These are phyloP conservation scores for Taenioides sp. DNA, from an alignment of 2,797 vertebrate genomes.

Conservation along the genomic window DNA sequence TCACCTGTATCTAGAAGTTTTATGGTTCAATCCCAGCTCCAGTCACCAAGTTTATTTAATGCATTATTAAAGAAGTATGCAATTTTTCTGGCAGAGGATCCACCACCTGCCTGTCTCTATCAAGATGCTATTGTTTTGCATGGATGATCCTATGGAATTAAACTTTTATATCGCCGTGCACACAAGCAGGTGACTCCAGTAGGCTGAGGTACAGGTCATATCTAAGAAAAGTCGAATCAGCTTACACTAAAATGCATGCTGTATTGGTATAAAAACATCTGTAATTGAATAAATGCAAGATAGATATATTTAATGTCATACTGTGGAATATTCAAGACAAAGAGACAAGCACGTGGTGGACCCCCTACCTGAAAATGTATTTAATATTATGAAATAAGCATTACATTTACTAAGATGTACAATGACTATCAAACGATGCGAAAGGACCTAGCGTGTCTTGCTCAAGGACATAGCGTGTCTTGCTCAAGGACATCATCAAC, in stretches of 20 bases:
- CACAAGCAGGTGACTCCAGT: background rate
- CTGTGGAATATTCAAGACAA: background rate
- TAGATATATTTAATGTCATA: no score
- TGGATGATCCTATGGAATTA: background rate
- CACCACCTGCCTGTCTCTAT: background rate
- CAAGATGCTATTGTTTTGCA: background rate
- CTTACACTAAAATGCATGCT: background rate
- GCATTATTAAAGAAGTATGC: background rate
- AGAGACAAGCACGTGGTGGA: background rate
- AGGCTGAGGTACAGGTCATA: background rate
- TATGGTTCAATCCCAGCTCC: background rate
- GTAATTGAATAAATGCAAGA: no score
- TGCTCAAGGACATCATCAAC: background rate
- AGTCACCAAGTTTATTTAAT: background rate
- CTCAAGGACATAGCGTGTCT: background rate
- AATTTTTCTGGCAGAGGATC: background rate
- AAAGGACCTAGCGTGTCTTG: background rate
- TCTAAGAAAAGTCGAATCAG: background rate
- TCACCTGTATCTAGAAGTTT: background rate
- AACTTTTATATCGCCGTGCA: background rate
- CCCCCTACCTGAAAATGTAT: no score
- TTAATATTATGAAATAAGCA: no score
- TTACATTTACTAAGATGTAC: no score
- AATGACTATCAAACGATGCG: background rate
- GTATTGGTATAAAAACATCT: background rate